Evolutionary conservation across 1,140 invertebrate genomes (phyloP).

Genomic region (Sipha flava): DNA sequence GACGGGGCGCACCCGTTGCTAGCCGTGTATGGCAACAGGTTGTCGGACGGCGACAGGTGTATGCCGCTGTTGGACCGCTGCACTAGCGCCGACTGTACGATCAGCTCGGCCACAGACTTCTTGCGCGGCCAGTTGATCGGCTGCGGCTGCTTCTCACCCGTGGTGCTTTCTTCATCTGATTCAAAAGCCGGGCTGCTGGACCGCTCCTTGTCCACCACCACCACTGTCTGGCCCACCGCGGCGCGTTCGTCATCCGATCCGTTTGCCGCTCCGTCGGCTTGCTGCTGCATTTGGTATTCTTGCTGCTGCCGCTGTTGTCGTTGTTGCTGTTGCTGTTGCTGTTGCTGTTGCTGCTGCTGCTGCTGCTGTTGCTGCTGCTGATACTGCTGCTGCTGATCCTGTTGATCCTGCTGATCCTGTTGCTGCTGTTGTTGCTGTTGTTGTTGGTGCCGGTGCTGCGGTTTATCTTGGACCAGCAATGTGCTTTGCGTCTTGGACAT

Average conservation of each 20-base stretch:
- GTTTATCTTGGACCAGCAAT: conserved; percentile 8
- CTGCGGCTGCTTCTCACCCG: conserved; percentile 29
- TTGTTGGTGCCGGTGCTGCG: background rate
- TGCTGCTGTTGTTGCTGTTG: background rate
- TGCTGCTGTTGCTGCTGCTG: background rate
- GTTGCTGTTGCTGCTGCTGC: background rate
- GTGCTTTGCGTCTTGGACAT: conserved; percentile 39
- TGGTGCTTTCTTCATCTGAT: conserved; percentile 78
- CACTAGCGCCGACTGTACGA: conserved; percentile 28
- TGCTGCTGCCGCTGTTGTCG: background rate
- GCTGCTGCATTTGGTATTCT: background rate
- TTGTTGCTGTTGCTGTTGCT: background rate
- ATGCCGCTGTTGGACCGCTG: conserved; percentile 38
- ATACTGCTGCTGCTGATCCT: background rate
- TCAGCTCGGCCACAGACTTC: conserved; percentile 27
- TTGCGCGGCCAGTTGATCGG: conserved; percentile 26
- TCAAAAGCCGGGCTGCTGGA: conserved; percentile 93
- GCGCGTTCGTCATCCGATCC: background rate
- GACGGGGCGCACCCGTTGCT: background rate
- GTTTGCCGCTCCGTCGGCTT: background rate
- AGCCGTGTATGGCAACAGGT: background rate
- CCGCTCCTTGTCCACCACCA: conserved; percentile 68
- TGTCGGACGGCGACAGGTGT: conserved; percentile 21
- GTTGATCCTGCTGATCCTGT: background rate
- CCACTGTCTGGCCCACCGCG: background rate